These are phyloP conservation scores for Trisateles emortualis DNA, from an alignment of 2,888 invertebrate genomes.

Conservation along the genomic window DNA sequence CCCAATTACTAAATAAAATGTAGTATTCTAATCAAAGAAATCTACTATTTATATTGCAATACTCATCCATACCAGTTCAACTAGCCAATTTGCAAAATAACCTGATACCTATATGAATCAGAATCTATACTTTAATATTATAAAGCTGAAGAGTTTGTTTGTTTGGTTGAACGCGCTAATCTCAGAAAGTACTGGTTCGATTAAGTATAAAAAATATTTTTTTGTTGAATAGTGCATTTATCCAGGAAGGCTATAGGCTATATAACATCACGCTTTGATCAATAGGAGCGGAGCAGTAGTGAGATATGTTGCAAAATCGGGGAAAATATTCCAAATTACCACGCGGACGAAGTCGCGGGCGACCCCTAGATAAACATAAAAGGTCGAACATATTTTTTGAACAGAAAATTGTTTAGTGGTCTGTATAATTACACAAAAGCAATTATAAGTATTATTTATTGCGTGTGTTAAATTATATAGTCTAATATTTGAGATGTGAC, in stretches of 20 bases:
- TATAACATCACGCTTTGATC: too few species aligned
- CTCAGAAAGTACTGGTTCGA: too few species aligned
- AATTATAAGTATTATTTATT: constrained; percentile 10
- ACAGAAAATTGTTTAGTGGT: constrained; percentile 1
- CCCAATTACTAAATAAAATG: neutral
- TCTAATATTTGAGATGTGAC: constrained; percentile 11
- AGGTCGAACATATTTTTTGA: neutral
- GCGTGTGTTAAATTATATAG: constrained; percentile 9
- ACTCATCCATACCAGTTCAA: constrained; percentile 9
- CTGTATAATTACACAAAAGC: constrained; percentile 3
- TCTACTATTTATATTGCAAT: constrained; percentile 8
- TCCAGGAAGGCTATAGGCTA: too few species aligned
- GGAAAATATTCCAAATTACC: too few species aligned
- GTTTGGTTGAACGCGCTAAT: too few species aligned
- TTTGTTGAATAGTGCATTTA: too few species aligned
- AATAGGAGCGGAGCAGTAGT: too few species aligned
- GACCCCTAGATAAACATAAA: constrained; percentile 16
- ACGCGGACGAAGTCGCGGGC: too few species aligned
- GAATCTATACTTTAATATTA: too few species aligned
- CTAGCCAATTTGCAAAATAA: constrained; percentile 13
- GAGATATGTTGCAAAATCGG: too few species aligned
- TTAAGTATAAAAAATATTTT: too few species aligned
- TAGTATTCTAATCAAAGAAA: neutral
- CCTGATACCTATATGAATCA: neutral
- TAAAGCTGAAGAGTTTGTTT: too few species aligned